Conservation (phyloP, 1,140 invertebrate genomes). For the Homarus americanus region DNA sequence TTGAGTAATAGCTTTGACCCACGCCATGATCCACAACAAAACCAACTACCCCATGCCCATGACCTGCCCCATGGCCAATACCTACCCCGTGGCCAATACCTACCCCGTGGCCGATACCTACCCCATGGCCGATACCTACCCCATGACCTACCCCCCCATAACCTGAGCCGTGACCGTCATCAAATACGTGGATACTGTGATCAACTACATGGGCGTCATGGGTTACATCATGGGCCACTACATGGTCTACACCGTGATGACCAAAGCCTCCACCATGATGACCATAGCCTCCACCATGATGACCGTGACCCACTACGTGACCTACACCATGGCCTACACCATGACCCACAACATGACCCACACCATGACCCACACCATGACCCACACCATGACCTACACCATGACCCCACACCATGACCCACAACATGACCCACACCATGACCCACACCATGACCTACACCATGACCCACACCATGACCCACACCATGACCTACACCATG, state of each 20-base stretch:
- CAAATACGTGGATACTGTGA: not conserved
- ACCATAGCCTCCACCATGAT: conserved; percentile 3
- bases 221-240: not conserved
- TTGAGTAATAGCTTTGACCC: not conserved
- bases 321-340: not conserved
- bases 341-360: not conserved
- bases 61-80: no score
- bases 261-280: not conserved
- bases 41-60: no score
- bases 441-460: no score
- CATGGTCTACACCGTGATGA: not conserved
- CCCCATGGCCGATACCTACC: not conserved
- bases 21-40: not conserved
- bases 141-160: no score
- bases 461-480: not conserved
- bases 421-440: no score
- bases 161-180: not conserved
- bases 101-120: not conserved
- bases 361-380: not conserved
- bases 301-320: not conserved
- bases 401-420: not conserved
- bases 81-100: not conserved
- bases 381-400: not conserved
- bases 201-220: not conserved
- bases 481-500: not conserved